Conservation (phyloP, 2,797 vertebrate genomes). For the Falco columbarius region DNA sequence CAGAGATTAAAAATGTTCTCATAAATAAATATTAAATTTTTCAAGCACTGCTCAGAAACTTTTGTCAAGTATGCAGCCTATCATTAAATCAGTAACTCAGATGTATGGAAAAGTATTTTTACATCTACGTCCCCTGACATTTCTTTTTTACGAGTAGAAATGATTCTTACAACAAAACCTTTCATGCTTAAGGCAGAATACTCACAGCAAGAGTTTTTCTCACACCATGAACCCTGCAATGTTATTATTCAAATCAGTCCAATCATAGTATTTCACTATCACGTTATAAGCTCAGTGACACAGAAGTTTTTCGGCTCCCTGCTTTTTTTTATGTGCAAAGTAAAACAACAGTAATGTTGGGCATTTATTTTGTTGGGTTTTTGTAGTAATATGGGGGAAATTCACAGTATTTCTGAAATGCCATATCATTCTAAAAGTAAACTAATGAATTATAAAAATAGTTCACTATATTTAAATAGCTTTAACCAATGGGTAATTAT, state of each 20-base stretch:
- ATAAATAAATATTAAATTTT: constrained; percentile 6
- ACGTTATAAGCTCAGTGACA: constrained; percentile 22
- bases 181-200: not conserved
- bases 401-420: not conserved
- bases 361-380: accelerated
- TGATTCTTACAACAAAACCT: not conserved
- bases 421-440: not conserved
- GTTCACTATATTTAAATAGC: not conserved
- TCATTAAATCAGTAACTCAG: not conserved
- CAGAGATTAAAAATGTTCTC: not conserved
- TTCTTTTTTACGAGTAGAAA: not conserved
- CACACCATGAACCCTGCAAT: not conserved
- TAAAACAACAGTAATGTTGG: not conserved
- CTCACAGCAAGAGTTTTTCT: constrained; percentile 21
- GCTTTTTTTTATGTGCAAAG: not conserved
- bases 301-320: constrained; percentile 1
- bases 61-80: not conserved
- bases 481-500: not conserved
- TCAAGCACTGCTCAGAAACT: not conserved
- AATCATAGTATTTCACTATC: constrained; percentile 34
- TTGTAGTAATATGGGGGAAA: not conserved
- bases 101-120: not conserved
- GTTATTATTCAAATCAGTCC: constrained; percentile 49
- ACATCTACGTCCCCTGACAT: not conserved
- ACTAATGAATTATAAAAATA: not conserved